Conservation (phyloP, 2,888 invertebrate species). For the Idaea biselata region DNA sequence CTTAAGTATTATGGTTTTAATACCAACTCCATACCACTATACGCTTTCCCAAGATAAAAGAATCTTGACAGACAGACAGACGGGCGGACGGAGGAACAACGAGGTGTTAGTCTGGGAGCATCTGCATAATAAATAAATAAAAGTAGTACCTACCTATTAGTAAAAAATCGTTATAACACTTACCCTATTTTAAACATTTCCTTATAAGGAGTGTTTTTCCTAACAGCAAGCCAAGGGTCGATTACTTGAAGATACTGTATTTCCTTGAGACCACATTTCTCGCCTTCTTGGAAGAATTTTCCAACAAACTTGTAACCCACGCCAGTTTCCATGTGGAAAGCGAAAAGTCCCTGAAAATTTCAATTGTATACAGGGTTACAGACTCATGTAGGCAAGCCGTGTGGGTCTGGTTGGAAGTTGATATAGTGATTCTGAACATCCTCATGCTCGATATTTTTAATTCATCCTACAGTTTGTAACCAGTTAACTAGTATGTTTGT, state of each 20-base stretch:
- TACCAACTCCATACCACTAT: no score
- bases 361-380: background rate
- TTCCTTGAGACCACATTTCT: conserved; percentile 86
- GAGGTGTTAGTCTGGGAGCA: no score
- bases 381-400: background rate
- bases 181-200: conserved; percentile 84
- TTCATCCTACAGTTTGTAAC: no score
- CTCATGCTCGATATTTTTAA: no score
- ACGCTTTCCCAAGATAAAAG: no score
- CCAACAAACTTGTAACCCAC: conserved; percentile 84
- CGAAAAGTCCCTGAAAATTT: conserved; percentile 77
- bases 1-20: no score
- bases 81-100: no score
- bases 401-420: background rate
- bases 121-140: no score
- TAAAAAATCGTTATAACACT: conserved; percentile 8
- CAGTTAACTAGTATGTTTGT: no score
- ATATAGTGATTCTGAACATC: no score
- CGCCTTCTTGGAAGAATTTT: conserved; percentile 84
- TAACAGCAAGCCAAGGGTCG: conserved; percentile 83
- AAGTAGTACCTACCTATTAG: background rate
- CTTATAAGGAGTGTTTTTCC: conserved; percentile 82
- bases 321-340: conserved; percentile 84
- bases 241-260: conserved; percentile 83
- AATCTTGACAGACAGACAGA: no score